phyloP scores from a whole-genome alignment of 2,113 vertebrate genomes.

The Sterrhoptilus dennistouni region DNA sequence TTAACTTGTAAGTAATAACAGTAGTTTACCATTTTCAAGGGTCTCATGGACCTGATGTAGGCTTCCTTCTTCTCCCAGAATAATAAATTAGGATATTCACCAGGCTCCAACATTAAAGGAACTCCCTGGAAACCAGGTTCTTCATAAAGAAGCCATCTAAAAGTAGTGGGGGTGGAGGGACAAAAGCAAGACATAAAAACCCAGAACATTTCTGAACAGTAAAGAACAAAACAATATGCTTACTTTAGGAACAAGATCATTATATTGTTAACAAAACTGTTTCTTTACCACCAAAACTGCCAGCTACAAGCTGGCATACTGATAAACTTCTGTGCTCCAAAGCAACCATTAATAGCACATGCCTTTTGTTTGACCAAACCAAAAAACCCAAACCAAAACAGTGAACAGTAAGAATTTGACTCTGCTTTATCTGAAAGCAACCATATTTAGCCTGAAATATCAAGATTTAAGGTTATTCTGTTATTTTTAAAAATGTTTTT shows the following conservation, averaged over 20 bases:
- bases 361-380: neutral
- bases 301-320: neutral
- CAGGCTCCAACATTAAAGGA: slow-evolving; percentile 85
- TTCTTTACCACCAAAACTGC: neutral
- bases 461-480: neutral
- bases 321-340: neutral
- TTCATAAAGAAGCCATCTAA: slow-evolving; percentile 91
- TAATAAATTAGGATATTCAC: slow-evolving; percentile 88
- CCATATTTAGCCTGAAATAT: neutral
- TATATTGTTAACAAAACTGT: neutral
- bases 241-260: neutral
- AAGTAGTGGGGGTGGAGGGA: neutral
- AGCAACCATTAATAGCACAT: neutral
- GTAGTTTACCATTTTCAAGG: slow-evolving; percentile 87
- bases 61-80: slow-evolving; percentile 88
- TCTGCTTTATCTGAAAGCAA: neutral
- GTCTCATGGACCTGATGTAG: slow-evolving; percentile 88
- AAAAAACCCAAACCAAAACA: neutral
- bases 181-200: neutral
- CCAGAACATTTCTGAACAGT: neutral
- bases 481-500: neutral
- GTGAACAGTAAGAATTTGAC: neutral
- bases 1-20: neutral
- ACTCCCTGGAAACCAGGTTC: slow-evolving; percentile 88
- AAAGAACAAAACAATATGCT: neutral